A percentile compares a stretch with the other conserved stretches of the same genome.
phyloP scores from a whole-genome alignment of 1,140 invertebrate species.

The Calycopis cecrops region DNA sequence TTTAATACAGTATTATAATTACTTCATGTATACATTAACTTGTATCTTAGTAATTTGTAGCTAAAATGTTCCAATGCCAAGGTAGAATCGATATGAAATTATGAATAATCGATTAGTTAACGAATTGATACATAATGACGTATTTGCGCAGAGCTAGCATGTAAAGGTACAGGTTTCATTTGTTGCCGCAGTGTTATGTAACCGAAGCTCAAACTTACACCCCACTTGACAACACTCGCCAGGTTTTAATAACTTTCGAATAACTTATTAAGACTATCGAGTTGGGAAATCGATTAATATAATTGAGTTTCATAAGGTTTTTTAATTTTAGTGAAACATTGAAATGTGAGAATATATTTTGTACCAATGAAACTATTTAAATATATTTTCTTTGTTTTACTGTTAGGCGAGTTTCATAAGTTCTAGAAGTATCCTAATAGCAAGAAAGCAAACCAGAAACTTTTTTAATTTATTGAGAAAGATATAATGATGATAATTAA shows the following conservation, averaged over 20 bases:
- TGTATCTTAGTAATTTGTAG: too few species aligned
- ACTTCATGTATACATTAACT: background rate
- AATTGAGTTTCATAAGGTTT: background rate
- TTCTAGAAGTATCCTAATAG: too few species aligned
- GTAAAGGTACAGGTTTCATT: conserved; percentile 28
- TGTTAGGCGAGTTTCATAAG: too few species aligned
- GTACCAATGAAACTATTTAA: too few species aligned
- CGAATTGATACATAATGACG: conserved; percentile 11
- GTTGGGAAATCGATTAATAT: background rate
- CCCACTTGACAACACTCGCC: conserved; percentile 15
- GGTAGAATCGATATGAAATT: background rate
- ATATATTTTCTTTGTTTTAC: too few species aligned
- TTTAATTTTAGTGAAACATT: background rate
- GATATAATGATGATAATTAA: too few species aligned
- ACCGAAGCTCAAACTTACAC: conserved; percentile 22
- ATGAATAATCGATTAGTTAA: conserved; percentile 7
- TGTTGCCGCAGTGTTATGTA: conserved; percentile 54
- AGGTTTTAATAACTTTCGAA: conserved; percentile 11
- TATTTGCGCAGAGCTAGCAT: conserved; percentile 3
- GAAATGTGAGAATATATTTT: too few species aligned
- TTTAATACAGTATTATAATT: too few species aligned
- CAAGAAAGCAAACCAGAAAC: too few species aligned
- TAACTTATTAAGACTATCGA: background rate
- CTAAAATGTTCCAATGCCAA: too few species aligned
- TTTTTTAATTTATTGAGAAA: too few species aligned